These are phyloP conservation scores for Phthorimaea operculella DNA, from an alignment of 1,140 invertebrate genomes.

Conservation along the genomic window DNA sequence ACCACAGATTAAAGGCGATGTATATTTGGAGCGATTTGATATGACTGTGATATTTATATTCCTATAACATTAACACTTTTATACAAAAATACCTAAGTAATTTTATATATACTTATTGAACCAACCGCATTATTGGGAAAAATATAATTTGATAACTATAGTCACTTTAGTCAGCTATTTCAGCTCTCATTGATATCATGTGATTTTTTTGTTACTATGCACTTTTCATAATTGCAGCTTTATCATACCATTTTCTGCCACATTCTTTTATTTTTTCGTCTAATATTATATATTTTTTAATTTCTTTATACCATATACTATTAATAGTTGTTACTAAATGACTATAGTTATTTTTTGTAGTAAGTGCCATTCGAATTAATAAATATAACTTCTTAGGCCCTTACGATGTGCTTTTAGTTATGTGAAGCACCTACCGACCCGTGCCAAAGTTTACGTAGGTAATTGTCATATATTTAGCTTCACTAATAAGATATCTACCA, in stretches of 20 bases:
- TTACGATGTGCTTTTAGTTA: background rate
- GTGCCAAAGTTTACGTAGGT: background rate
- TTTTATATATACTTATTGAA: too few species aligned
- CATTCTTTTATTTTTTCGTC: too few species aligned
- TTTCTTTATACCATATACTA: too few species aligned
- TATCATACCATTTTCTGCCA: too few species aligned
- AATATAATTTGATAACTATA: too few species aligned
- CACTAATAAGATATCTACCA: background rate
- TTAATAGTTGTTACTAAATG: too few species aligned
- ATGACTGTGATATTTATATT: background rate
- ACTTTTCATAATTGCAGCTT: too few species aligned
- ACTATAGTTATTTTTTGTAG: background rate
- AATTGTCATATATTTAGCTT: background rate
- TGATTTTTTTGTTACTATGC: too few species aligned
- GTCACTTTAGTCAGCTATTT: too few species aligned
- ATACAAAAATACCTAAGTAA: background rate
- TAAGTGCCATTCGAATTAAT: slow-evolving; percentile 33
- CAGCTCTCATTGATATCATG: too few species aligned
- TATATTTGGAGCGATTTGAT: background rate
- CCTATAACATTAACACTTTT: background rate
- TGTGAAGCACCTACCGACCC: background rate
- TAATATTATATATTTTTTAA: too few species aligned
- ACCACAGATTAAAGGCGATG: background rate
- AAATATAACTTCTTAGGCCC: slow-evolving; percentile 35
- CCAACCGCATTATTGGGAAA: too few species aligned